phyloP scores from a whole-genome alignment of 2,797 vertebrate genomes.

The Pseudochaenichthys georgianus region DNA sequence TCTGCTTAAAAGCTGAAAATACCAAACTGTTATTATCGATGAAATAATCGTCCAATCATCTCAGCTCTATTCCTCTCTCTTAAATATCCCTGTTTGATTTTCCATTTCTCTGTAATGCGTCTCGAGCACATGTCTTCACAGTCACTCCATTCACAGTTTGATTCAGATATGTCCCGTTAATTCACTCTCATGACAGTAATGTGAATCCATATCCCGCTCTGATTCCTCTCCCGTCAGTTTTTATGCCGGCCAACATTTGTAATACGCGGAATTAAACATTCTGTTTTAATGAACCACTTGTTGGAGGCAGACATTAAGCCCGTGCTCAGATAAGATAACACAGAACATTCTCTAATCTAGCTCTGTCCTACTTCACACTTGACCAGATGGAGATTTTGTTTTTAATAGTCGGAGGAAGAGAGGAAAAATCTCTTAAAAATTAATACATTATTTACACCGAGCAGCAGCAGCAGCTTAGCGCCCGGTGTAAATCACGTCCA shows the following conservation, averaged over 20 bases:
- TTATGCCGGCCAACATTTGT: constrained; percentile 64
- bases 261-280: constrained; percentile 82
- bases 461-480: constrained; percentile 70
- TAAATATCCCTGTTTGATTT: background rate
- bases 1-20: constrained; percentile 2
- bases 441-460: constrained; percentile 84
- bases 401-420: constrained; percentile 72
- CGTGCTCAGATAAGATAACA: constrained; percentile 82
- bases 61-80: background rate
- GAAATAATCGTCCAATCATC: background rate
- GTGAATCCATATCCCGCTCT: constrained; percentile 51
- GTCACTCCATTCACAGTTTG: background rate
- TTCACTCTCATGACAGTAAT: constrained; percentile 20
- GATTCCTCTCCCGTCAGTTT: constrained; percentile 56
- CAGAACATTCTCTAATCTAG: constrained; percentile 83
- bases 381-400: constrained; percentile 83
- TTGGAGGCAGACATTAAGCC: constrained; percentile 83
- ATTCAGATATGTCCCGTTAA: constrained; percentile 24
- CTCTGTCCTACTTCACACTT: constrained; percentile 86
- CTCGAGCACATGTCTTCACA: constrained; percentile 8
- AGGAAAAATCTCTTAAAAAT: constrained; percentile 83
- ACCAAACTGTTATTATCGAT: background rate
- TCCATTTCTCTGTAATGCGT: background rate
- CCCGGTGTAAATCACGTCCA: constrained; percentile 80
- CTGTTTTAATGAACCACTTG: constrained; percentile 86